phyloP scores from a whole-genome alignment of 2,888 invertebrate genomes.

The Standfussiana lucernea region DNA sequence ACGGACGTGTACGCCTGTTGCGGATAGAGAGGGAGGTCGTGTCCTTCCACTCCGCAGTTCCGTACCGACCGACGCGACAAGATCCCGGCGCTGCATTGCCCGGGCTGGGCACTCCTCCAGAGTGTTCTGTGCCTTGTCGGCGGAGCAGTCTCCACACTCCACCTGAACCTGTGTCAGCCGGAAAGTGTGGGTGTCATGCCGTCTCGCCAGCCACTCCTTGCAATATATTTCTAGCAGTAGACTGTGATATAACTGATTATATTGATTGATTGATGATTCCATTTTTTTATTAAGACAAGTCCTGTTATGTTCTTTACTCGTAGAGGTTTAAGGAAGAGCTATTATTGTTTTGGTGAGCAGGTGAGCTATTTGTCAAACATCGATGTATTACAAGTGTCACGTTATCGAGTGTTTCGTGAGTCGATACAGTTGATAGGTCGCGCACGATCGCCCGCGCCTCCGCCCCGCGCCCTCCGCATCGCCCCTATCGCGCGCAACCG shows the following conservation, averaged over 20 bases:
- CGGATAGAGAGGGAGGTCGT: too few species aligned
- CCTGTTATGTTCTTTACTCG: background rate
- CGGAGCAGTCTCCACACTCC: background rate
- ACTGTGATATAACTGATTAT: background rate
- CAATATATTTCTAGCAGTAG: background rate
- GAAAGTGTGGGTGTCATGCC: background rate
- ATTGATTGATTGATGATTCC: background rate
- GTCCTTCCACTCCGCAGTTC: background rate
- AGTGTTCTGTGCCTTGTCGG: background rate
- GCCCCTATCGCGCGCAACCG: slow-evolving; percentile 54
- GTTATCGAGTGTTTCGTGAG: slow-evolving; percentile 42
- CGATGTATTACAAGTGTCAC: slow-evolving; percentile 26
- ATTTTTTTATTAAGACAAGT: background rate
- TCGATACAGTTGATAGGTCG: slow-evolving; percentile 42
- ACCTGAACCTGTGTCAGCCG: background rate
- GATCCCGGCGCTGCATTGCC: background rate
- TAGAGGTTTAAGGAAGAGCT: background rate
- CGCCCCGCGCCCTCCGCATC: background rate
- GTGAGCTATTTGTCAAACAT: slow-evolving; percentile 2
- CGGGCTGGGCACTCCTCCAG: background rate
- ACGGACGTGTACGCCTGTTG: too few species aligned
- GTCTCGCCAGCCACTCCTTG: background rate
- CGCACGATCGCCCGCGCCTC: slow-evolving; percentile 31
- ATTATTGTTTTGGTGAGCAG: background rate
- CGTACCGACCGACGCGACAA: background rate